phyloP scores from a whole-genome alignment of 2,888 invertebrate species.

The Dione vanillae region DNA sequence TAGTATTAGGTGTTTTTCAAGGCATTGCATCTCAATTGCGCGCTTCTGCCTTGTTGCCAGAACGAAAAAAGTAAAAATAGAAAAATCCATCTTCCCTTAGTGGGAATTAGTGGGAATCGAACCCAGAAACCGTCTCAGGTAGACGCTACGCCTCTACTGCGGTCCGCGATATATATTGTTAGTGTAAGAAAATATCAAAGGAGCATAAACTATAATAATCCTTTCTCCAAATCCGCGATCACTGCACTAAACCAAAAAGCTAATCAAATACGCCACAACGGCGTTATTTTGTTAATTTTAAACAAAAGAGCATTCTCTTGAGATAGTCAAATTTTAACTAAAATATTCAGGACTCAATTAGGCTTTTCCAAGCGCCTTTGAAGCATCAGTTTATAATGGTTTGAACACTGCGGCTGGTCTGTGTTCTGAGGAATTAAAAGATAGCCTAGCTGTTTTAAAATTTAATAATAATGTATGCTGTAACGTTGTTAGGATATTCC shows the following conservation, averaged over 20 bases:
- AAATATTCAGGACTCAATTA: constrained; percentile 22
- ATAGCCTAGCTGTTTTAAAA: neutral
- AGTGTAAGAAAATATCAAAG: too few species aligned
- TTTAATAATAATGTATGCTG: neutral
- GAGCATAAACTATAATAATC: too few species aligned
- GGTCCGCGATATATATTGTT: too few species aligned
- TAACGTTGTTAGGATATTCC: too few species aligned
- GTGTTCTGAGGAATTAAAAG: neutral
- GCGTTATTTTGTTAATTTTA: constrained; percentile 4
- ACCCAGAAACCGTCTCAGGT: too few species aligned
- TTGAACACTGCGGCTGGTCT: constrained; percentile 3
- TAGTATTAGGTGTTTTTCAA: too few species aligned
- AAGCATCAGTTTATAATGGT: constrained; percentile 18
- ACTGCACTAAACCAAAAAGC: neutral
- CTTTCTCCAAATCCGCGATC: neutral
- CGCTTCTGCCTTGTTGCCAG: too few species aligned
- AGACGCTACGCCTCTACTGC: too few species aligned
- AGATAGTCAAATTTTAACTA: constrained; percentile 23
- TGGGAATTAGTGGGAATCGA: too few species aligned
- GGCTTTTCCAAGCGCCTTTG: constrained; percentile 20
- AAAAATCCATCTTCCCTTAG: too few species aligned
- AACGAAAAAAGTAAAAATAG: too few species aligned
- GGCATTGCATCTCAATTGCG: too few species aligned
- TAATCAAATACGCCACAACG: neutral
- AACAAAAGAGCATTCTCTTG: constrained; percentile 16